Percentiles rank a stretch among this genome's conserved stretches.
These are phyloP conservation scores for Cinara cedri DNA, from an alignment of 2,888 invertebrate genomes.

Conservation along the genomic window DNA sequence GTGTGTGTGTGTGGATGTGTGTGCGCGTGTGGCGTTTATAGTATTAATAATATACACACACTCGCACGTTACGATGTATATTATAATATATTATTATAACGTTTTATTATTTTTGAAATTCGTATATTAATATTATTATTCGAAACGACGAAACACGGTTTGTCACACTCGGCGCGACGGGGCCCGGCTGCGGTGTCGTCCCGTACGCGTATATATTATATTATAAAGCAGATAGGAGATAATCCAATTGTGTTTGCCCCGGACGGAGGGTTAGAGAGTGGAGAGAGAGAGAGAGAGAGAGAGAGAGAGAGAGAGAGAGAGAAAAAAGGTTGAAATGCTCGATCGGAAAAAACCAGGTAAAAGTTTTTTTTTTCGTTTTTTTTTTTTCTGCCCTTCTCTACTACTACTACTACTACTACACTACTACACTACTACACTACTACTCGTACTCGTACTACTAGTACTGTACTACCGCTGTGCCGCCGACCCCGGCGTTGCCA, in stretches of 20 bases:
- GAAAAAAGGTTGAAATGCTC: slow-evolving; percentile 53
- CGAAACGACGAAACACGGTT: slow-evolving; percentile 46
- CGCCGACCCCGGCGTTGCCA: slow-evolving; percentile 6
- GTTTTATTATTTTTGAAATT: slow-evolving; percentile 2
- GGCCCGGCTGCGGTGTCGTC: not conserved
- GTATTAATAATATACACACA: not conserved
- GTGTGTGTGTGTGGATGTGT: too few species aligned
- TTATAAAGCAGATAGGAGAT: slow-evolving; percentile 15
- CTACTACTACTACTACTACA: slow-evolving; percentile 32
- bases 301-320: too few species aligned
- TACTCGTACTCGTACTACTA: slow-evolving; percentile 18
- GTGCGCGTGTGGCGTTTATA: not conserved
- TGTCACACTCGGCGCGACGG: slow-evolving; percentile 36
- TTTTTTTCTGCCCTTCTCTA: slow-evolving; percentile 40
- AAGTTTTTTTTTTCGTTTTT: slow-evolving; percentile 53
- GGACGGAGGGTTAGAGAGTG: not conserved
- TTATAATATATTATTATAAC: not conserved
- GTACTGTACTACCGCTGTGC: slow-evolving; percentile 8
- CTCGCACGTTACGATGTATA: not conserved
- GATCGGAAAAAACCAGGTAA: slow-evolving; percentile 45
- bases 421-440: not conserved
- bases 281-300: not conserved
- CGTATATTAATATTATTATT: slow-evolving; percentile 25
- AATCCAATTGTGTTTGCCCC: slow-evolving; percentile 53
- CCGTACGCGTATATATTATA: not conserved